Evolutionary conservation across 2,797 vertebrate genomes (phyloP).

Genomic region (Etheostoma perlongum): DNA sequence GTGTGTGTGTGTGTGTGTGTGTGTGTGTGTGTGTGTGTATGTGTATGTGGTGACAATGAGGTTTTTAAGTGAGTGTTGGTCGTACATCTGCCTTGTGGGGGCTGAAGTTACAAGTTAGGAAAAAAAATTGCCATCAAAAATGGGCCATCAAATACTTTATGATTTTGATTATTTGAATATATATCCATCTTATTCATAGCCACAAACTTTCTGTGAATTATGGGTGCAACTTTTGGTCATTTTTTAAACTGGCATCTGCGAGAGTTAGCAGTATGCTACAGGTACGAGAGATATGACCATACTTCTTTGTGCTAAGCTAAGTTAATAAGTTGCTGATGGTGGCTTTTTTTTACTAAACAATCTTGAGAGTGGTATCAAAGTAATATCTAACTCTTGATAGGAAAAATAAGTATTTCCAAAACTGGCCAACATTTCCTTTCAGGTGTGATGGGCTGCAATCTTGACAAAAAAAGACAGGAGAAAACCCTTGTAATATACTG

Average conservation of each 20-base stretch:
- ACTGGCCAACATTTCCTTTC: neutral
- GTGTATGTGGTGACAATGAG: neutral
- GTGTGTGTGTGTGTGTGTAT: neutral
- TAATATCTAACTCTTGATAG: neutral
- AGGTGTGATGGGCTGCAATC: neutral
- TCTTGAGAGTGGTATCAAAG: neutral
- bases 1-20: neutral
- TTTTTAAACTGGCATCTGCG: neutral
- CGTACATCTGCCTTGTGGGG: slow-evolving; percentile 4
- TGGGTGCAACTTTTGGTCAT: neutral
- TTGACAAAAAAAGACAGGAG: neutral
- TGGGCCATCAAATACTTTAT: neutral
- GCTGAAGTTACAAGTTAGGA: slow-evolving; percentile 1
- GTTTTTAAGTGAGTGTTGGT: slow-evolving; percentile 5
- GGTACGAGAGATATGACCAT: neutral
- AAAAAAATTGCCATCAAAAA: slow-evolving; percentile 29
- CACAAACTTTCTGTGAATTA: neutral
- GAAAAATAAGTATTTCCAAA: neutral
- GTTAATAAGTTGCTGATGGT: neutral
- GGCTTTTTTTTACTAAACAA: neutral
- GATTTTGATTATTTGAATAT: slow-evolving; percentile 3
- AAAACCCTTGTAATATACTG: neutral
- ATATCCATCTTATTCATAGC: neutral
- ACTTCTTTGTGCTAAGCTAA: slow-evolving; percentile 3
- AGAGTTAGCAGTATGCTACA: neutral